Base-by-base conservation (phyloP, 2,113 vertebrate genomes). In the Rhipidura dahli region DNA sequence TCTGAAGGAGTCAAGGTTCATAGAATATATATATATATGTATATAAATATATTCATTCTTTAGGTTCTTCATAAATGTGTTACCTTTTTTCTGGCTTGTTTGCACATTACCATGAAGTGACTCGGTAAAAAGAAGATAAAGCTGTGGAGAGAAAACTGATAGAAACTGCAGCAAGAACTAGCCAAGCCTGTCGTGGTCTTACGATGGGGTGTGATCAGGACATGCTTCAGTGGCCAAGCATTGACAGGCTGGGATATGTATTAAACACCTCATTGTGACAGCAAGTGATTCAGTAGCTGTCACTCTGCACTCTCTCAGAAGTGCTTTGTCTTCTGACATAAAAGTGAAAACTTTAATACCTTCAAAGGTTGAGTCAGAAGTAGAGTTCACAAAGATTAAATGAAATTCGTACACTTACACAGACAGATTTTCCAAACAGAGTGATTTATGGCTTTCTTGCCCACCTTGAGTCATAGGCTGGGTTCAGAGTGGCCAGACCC, bases 341-440 rank as follows among this genome's bases (percentile, higher is more conserved):
- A 40, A 76, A 94, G n/a, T 39, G 33, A 83, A 77, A 94, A 75
- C 85, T 86, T 80, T 53, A 89, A 84, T 90, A 73, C 44, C 47
- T 70, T 83, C 51, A 59, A 83, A 59, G 91, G 56, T 65, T 86
- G 88, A 87, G 35, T 89, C 64, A 92, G 83, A 88, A 92, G 82
- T n/a, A 75, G 86, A 84, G 83, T 91, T 96, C 83, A 87, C 30
- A 95, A 92, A 75, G 80, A 89, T 95, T 47, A 92, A 91, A 94
- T 84, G 22, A 71, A 89, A 92, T 87, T 81, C 9, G 0, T 89
- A 56, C 42, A 22, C 87, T 94, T 83, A 78, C 45, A 40, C 69
- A 31, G 88, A 87, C 47, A 87, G 70, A 44, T 78, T 83, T 86
- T 78, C 72, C 83, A 87, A 90, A 78, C 64, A 27, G 35, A 56